A percentile compares a stretch with the other conserved stretches of the same genome.
These are phyloP conservation scores for Laterallus jamaicensis DNA, from an alignment of 2,113 vertebrate genomes.

Conservation along the genomic window DNA sequence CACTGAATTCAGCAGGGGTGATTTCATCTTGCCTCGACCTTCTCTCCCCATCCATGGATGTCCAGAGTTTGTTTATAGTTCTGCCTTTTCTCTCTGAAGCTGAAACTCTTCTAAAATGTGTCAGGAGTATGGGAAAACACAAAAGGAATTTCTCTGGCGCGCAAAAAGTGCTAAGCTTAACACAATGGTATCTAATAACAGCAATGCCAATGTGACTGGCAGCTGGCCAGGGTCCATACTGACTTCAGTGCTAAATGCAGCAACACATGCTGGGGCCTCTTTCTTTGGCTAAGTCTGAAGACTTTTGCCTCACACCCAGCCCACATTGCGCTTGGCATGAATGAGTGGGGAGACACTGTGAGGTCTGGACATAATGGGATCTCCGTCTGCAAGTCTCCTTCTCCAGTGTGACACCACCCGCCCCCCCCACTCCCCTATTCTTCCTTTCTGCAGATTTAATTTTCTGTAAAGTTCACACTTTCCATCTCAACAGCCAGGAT, in stretches of 20 bases:
- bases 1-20: not conserved
- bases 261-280: conserved; percentile 53
- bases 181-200: conserved; percentile 62
- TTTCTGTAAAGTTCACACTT: conserved; percentile 79
- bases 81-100: not conserved
- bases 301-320: conserved; percentile 50
- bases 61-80: not conserved
- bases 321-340: conserved; percentile 56
- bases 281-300: conserved; percentile 41
- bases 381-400: conserved; percentile 76
- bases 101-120: not conserved
- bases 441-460: conserved; percentile 61
- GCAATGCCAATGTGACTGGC: conserved; percentile 34
- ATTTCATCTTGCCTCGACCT: not conserved
- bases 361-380: conserved; percentile 77
- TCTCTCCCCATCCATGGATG: not conserved
- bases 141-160: conserved; percentile 51
- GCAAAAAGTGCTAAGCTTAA: conserved; percentile 57
- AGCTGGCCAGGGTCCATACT: conserved; percentile 21
- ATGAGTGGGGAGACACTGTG: conserved; percentile 54
- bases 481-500: conserved; percentile 74
- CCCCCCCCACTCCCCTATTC: not conserved
- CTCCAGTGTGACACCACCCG: not conserved
- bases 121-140: conserved; percentile 50
- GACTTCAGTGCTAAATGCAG: conserved; percentile 28